These are phyloP conservation scores for Decapterus maruadsi DNA, from an alignment of 2,797 vertebrate species.

Conservation along the genomic window DNA sequence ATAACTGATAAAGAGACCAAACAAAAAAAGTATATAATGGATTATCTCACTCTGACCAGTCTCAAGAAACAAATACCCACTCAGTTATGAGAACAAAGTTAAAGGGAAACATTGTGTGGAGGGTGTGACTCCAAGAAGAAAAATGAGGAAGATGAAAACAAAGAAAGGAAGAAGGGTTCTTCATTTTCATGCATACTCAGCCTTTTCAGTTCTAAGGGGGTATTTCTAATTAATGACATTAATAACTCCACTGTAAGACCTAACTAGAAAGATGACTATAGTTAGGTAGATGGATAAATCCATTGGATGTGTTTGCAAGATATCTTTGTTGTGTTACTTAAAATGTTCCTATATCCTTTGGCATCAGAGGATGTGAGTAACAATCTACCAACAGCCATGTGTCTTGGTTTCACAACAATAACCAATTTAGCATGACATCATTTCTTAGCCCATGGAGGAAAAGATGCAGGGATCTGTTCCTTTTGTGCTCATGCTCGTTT, in stretches of 20 bases:
- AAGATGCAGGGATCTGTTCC: constrained; percentile 1
- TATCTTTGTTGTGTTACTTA: background rate
- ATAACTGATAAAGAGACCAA: background rate
- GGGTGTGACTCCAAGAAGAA: background rate
- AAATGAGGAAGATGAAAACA: constrained; percentile 16
- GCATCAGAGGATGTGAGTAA: background rate
- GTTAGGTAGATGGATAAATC: background rate
- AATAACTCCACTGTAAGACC: background rate
- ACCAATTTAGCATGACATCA: background rate
- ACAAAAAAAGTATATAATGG: background rate
- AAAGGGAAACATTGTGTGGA: background rate
- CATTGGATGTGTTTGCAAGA: background rate
- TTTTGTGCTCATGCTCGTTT: constrained; percentile 16
- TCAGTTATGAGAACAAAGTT: background rate
- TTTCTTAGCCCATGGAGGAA: constrained; percentile 11
- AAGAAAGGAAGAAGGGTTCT: background rate
- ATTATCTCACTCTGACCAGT: background rate
- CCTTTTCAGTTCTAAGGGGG: background rate
- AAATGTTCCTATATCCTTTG: background rate
- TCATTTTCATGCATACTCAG: background rate
- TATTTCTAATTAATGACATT: background rate
- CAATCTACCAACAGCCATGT: background rate
- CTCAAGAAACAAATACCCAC: too few relatives aligned
- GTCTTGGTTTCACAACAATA: constrained; percentile 1
- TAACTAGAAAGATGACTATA: background rate